Conservation (phyloP, 2,888 invertebrate genomes). For the Nomada hirtipes region DNA sequence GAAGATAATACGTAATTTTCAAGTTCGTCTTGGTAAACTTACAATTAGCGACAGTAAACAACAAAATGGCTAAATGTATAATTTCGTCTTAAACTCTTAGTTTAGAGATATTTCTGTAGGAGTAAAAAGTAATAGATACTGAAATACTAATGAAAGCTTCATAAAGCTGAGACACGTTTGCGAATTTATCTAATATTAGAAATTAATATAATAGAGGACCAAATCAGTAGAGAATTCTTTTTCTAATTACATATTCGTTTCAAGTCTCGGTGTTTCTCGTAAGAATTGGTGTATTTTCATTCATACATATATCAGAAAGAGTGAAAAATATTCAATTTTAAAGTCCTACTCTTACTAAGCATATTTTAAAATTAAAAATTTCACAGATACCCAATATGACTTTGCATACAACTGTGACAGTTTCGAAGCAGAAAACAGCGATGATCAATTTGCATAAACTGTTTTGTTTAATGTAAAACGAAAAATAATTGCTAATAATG, state of each 20-base stretch:
- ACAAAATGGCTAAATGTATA: background rate
- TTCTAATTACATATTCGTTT: constrained; percentile 8
- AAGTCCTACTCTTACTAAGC: background rate
- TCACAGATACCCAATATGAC: background rate
- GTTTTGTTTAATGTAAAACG: background rate
- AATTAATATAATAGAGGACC: constrained; percentile 18
- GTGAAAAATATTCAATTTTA: background rate
- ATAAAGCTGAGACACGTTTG: background rate
- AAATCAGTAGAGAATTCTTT: constrained; percentile 10
- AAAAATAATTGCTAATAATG: too few species aligned
- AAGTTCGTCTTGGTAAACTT: too few species aligned
- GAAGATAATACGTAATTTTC: too few species aligned
- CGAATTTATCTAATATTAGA: constrained; percentile 1
- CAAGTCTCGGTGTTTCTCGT: constrained; percentile 30
- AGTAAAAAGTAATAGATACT: background rate
- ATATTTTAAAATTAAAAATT: background rate
- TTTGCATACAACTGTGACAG: background rate
- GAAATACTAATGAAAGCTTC: background rate
- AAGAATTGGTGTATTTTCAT: constrained; percentile 18
- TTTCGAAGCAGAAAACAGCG: background rate
- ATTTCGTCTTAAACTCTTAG: background rate
- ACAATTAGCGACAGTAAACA: too few species aligned
- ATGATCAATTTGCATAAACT: constrained; percentile 3
- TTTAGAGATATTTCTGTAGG: background rate
- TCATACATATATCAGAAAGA: background rate